Evolutionary conservation across 2,113 vertebrate genomes (phyloP).

Genomic region (Nothoprocta pentlandii): DNA sequence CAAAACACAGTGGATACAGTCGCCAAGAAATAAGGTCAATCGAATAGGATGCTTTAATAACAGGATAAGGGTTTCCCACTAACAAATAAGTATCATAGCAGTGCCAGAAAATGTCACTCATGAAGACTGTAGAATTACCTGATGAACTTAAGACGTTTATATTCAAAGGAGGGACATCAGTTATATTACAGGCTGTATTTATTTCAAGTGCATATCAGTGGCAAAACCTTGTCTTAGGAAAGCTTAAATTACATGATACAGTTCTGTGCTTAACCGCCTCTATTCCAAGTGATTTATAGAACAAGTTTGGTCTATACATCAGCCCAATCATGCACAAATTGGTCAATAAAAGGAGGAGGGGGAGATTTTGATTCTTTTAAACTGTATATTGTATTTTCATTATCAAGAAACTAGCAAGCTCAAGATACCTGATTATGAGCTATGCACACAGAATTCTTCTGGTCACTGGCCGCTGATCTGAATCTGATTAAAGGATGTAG

Average conservation of each 20-base stretch:
- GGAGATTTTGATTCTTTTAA: neutral
- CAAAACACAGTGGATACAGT: fast-evolving
- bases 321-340: neutral
- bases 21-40: neutral
- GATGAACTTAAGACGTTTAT: neutral
- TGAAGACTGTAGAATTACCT: neutral
- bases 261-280: neutral
- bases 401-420: neutral
- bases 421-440: neutral
- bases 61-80: neutral
- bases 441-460: neutral
- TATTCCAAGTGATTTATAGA: neutral
- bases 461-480: neutral
- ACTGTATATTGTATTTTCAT: neutral
- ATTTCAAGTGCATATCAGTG: neutral
- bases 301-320: neutral
- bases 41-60: neutral
- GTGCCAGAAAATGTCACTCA: neutral
- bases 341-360: neutral
- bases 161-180: fast-evolving
- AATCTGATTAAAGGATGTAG: neutral
- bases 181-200: neutral
- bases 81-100: fast-evolving
- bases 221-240: neutral
- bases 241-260: neutral